These are phyloP conservation scores for Eira barbara DNA, from an alignment of 2,113 vertebrate genomes.

Conservation along the genomic window DNA sequence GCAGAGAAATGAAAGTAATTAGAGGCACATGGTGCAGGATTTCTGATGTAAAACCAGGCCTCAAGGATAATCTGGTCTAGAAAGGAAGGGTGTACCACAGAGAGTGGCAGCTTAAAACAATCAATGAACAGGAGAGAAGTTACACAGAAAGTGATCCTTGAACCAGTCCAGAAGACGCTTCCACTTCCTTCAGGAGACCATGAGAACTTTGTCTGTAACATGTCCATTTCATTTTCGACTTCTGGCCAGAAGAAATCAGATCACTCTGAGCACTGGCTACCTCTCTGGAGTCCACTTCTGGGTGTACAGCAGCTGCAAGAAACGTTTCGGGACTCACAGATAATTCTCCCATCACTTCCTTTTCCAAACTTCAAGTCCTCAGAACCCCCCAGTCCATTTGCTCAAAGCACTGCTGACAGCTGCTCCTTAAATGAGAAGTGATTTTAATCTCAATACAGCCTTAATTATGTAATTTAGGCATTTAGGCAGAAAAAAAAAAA, in stretches of 20 bases:
- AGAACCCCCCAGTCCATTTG: background rate
- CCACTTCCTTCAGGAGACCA: background rate
- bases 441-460: conserved; percentile 59
- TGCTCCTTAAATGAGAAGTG: conserved; percentile 29
- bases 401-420: conserved; percentile 39
- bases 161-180: background rate
- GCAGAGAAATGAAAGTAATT: conserved; percentile 42
- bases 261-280: background rate
- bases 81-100: background rate
- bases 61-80: background rate
- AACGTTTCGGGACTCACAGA: background rate
- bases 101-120: background rate
- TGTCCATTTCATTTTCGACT: background rate
- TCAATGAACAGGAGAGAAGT: background rate
- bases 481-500: background rate
- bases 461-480: conserved; percentile 45
- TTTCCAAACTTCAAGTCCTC: background rate
- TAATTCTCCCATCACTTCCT: background rate
- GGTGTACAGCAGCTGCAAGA: background rate
- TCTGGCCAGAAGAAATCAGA: background rate
- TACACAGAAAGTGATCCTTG: background rate
- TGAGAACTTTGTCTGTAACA: background rate
- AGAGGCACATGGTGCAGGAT: background rate
- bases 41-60: background rate
- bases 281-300: background rate